Evolutionary conservation across 2,888 invertebrate genomes (phyloP), one percentile per base, ranked within the genome.

Genomic region (Corythucha ciliata): DNA sequence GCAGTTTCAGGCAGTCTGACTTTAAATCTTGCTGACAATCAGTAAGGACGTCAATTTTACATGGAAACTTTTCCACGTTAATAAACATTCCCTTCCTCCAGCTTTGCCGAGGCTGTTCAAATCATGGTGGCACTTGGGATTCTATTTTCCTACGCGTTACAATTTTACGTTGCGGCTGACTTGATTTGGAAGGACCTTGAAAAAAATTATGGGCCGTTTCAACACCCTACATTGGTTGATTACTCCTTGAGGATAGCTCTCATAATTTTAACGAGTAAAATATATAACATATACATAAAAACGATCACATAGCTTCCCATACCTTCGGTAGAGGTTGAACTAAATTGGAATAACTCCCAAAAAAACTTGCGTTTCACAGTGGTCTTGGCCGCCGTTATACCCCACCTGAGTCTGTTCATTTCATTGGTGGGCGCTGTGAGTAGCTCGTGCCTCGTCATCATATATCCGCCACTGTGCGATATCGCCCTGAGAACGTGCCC

Each of bases 381-480:
- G 72, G 69, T 79, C 8, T 69, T 92, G 59, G 92, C 93, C 0
- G 87, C 87, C 65, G 74, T 83, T 1, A 85, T 94, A 52, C 93
- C 93, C 0, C 78, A 87, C 60, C 70, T 94, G 56, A 82, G 83
- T 2, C 72, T 89, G 2, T 88, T 93, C 69, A 93, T 94, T 60
- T 91, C 92, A 0, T 69, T 94, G 56, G 87, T 94, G 24, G 94
- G 94, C 4, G 89, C 93, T 0, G 76, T 93, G 0, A 88, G 90
- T 65, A 87, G 89, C 60, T 84, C 91, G 4, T 80, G 87, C 0
- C 70, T 94, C 56, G 91, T 91, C 0, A 73, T 94, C 29, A 74
- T 93, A 33, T 85, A 93, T 65, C 93, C 93, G 2, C 87, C 92
- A 0, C 73, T 90, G 50, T 80, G 93, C 56, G 86, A 93, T 63